A percentile compares a stretch with the other conserved stretches of the same genome.
These are phyloP conservation scores for Podilymbus podiceps DNA, from an alignment of 2,113 vertebrate genomes.

Conservation along the genomic window DNA sequence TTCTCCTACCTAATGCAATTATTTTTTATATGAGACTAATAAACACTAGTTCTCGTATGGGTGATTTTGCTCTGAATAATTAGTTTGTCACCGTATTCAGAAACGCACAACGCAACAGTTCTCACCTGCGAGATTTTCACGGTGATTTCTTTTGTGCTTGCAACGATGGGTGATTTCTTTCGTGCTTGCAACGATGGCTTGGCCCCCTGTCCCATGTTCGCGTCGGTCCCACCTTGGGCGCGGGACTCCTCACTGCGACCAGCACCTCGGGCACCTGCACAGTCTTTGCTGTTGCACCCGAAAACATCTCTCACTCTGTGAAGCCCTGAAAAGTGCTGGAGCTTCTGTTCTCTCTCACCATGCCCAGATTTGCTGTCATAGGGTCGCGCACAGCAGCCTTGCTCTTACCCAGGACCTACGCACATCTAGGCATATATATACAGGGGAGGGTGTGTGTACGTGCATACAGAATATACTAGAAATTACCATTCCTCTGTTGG, in stretches of 20 bases:
- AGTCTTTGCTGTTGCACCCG: no score
- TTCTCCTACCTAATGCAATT: background rate
- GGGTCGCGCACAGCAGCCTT: no score
- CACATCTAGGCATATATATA: no score
- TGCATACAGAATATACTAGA: background rate
- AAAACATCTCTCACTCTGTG: no score
- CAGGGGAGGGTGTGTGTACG: rapidly evolving
- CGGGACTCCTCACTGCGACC: no score
- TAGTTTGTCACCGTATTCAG: background rate
- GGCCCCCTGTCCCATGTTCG: rapidly evolving
- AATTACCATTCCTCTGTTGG: background rate
- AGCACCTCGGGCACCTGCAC: no score
- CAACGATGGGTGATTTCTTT: background rate
- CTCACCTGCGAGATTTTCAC: background rate
- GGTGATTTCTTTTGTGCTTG: background rate
- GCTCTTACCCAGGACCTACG: background rate
- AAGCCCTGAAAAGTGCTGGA: no score
- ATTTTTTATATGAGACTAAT: slow-evolving; percentile 24
- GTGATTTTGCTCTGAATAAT: background rate
- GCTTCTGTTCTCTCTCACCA: no score
- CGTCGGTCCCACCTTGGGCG: background rate
- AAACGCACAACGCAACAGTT: background rate
- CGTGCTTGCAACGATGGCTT: rapidly evolving
- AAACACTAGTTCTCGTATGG: slow-evolving; percentile 1
- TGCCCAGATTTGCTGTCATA: no score